Percentiles rank a stretch among this genome's conserved stretches.
Evolutionary conservation across 23 tunicate species (phyloP).

Genomic region (Halocynthia roretzi): DNA sequence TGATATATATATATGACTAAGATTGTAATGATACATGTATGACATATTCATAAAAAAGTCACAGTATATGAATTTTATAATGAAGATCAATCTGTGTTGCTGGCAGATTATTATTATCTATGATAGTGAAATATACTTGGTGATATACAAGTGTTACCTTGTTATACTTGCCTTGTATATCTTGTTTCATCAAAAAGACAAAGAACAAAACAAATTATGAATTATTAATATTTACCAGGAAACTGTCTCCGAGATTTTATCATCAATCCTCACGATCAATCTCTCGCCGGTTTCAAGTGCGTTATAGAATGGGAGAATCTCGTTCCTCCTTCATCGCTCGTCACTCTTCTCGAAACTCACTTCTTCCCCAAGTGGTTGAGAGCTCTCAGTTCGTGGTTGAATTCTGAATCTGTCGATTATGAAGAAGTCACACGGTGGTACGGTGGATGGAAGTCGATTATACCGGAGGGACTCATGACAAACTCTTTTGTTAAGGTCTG

Average conservation of each 20-base stretch:
- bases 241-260: slow-evolving; percentile 68
- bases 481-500: slow-evolving; percentile 82
- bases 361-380: slow-evolving; percentile 88
- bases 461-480: slow-evolving; percentile 41
- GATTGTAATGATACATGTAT: too few species aligned
- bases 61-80: too few species aligned
- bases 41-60: too few species aligned
- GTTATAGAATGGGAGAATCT: slow-evolving; percentile 70
- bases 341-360: slow-evolving; percentile 69
- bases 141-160: too few species aligned
- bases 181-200: too few species aligned
- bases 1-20: too few species aligned
- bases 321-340: slow-evolving; percentile 58
- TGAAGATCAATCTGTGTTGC: too few species aligned
- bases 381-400: slow-evolving; percentile 82
- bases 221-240: slow-evolving; percentile 28
- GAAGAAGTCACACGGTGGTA: slow-evolving; percentile 90
- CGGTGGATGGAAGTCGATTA: slow-evolving; percentile 68
- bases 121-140: too few species aligned
- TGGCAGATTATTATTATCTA: too few species aligned
- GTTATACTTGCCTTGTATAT: too few species aligned
- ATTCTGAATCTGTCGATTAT: slow-evolving; percentile 46
- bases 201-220: too few species aligned
- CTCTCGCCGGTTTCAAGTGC: slow-evolving; percentile 50
- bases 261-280: slow-evolving; percentile 74